phyloP scores from a whole-genome alignment of 2,797 vertebrate species.

The Garrulus glandarius region DNA sequence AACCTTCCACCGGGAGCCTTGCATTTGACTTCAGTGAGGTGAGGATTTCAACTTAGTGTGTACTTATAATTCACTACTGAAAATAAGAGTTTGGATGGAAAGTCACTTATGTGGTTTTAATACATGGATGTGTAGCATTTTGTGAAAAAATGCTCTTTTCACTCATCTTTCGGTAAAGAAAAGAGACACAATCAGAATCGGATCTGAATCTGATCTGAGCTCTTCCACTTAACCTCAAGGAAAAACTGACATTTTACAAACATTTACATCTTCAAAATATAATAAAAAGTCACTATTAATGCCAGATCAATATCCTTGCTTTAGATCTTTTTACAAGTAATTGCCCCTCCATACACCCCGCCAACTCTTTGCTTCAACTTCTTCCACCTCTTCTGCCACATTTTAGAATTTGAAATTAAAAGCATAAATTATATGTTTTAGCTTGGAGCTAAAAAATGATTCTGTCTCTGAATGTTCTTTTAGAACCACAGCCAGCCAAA shows the following conservation, averaged over 20 bases:
- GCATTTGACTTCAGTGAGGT: background rate
- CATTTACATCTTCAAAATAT: background rate
- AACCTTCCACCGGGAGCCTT: background rate
- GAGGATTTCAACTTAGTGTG: background rate
- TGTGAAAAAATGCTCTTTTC: background rate
- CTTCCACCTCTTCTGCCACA: background rate
- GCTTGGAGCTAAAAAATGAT: constrained; percentile 47
- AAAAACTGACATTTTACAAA: background rate
- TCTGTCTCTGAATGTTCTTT: constrained; percentile 60
- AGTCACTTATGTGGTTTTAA: background rate
- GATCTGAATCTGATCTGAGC: background rate
- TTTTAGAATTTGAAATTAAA: constrained; percentile 68
- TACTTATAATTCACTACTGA: background rate
- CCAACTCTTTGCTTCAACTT: background rate
- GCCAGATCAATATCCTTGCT: constrained; percentile 11
- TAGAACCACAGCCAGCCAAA: constrained; percentile 47
- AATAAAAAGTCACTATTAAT: background rate
- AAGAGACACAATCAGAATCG: background rate
- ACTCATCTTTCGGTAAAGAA: background rate
- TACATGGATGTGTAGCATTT: background rate
- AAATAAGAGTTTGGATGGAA: background rate
- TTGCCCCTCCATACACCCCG: rapidly evolving
- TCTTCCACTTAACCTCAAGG: background rate
- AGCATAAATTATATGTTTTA: constrained; percentile 60
- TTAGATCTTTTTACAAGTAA: constrained; percentile 3